Base-by-base conservation (phyloP, 2,888 invertebrate genomes). In the Orthonevra nobilis region DNA sequence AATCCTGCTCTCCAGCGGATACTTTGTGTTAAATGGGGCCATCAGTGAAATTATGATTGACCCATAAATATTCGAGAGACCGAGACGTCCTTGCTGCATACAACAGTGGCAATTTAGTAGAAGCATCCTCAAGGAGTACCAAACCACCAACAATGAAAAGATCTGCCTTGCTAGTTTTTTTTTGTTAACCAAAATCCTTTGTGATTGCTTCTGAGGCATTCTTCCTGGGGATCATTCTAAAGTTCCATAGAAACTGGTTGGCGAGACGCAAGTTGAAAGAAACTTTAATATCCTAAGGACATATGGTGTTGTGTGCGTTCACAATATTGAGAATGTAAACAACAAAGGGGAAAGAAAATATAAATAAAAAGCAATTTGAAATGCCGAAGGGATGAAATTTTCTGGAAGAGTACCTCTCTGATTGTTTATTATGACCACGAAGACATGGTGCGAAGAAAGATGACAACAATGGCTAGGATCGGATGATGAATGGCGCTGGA, bases 21-120 rank as follows among this genome's bases (percentile, higher is more conserved):
- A 60, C 32, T 70, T 77, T 70, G 64, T 77, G 77, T 70, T 77
- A 60, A 77, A 77, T 77, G 77, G 54, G 64, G 50, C 70, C 70
- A 77, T 77, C 77, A 77, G 52, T 60, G 70, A 72, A 77, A 77
- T 77, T 77, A 77, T 66, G 77, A 77, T 70, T 77, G 77, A 70
- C 70, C 70, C 77, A 77, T 77, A 70, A 77, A 77, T 77, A 70
- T 77, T 70, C 60, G 15, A 75, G 69, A 34, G 40, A 75, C 68
- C 28, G 12, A 42, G 50, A 9, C 26, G 44, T 56, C 28, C 30
- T 30, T 30, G 20, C 26, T 26, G 26, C 34, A 32, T 19, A 54
- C 28, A 42, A n/a, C 10, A 64, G 34, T 70, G 40, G 40, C 46
- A 60, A 61, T 54, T 61, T 46, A 32, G 46, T 68, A 40, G 46